Evolutionary conservation across 2,113 vertebrate species (phyloP).

Genomic region (Myiozetetes cayanensis): DNA sequence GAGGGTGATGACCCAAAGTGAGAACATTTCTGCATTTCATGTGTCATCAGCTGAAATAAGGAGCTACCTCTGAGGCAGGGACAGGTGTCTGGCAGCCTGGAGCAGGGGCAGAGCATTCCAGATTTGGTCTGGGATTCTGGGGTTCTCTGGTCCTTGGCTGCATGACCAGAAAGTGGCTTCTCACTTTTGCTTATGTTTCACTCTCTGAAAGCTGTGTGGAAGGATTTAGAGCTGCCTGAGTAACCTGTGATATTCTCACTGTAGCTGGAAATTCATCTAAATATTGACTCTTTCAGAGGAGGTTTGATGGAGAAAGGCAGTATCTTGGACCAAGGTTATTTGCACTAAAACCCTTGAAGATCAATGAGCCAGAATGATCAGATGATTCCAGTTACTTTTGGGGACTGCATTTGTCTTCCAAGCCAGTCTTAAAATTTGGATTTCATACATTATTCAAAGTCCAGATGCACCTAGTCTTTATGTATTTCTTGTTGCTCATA

Average conservation of each 20-base stretch:
- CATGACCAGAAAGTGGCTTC: background rate
- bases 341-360: constrained; percentile 55
- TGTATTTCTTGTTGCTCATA: constrained; percentile 55
- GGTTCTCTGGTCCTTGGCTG: background rate
- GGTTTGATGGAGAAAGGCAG: background rate
- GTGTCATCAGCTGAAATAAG: background rate
- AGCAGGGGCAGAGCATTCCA: rapidly evolving
- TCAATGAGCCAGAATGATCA: constrained; percentile 48
- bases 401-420: constrained; percentile 52
- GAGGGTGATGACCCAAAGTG: rapidly evolving
- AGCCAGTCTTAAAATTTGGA: constrained; percentile 56
- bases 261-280: background rate
- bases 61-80: background rate
- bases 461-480: constrained; percentile 16
- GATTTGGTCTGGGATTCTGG: background rate
- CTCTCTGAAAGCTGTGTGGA: background rate
- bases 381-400: constrained; percentile 27
- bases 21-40: background rate
- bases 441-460: constrained; percentile 71
- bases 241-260: background rate
- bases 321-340: background rate
- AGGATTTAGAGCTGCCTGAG: background rate
- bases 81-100: background rate
- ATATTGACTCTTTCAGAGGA: background rate
- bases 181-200: background rate